Evolutionary conservation across 2,797 vertebrate genomes (phyloP), one percentile per base, ranked within the genome.

Genomic region (Clarias platycephalus): DNA sequence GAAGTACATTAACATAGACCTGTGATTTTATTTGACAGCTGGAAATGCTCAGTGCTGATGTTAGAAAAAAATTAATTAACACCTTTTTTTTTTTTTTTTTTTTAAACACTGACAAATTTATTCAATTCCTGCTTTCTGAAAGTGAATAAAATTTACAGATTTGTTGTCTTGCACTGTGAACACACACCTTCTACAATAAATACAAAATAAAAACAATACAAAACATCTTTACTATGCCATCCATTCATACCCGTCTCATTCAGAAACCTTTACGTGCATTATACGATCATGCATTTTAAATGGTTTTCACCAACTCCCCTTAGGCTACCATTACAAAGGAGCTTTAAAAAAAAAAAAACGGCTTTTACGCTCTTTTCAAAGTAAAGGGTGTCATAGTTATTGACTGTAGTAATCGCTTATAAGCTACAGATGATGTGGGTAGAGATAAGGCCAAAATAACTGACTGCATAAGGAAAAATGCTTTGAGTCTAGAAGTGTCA

Each of bases 401-500:
- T 80, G 77, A 80, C 60, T 49, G n/a, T 49, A 9, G 16, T 44
- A 64, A 80, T 66, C 10, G 40, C 37, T 49, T 80, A 80, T 49
- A 49, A 80, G n/a, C 62, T 80, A 12, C 60, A 80, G 77, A 49
- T 80, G 37, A 28, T 37, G 24, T 49, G 15, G 60, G 15, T 26
- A 79, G 60, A 44, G 77, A 49, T 4, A 49, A 44, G 15, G 37
- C 26, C 26, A 4, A 63, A 78, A 63, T 53, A 72, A 82, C 13
- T 55, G 20, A 28, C 12, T 34, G 20, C 62, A 64, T 22, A 68
- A 53, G 60, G 31, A 28, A 76, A 83, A 82, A 76, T 68, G 26
- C 20, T 84, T 10, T 16, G 34, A 71, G 55, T 80, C 57, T 80
- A 77, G 53, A 85, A 87, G 57, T 83, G 49, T 62, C 81, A 49